These are phyloP conservation scores for Lepidonotus clava DNA, from an alignment of 2,888 invertebrate species.

Conservation along the genomic window DNA sequence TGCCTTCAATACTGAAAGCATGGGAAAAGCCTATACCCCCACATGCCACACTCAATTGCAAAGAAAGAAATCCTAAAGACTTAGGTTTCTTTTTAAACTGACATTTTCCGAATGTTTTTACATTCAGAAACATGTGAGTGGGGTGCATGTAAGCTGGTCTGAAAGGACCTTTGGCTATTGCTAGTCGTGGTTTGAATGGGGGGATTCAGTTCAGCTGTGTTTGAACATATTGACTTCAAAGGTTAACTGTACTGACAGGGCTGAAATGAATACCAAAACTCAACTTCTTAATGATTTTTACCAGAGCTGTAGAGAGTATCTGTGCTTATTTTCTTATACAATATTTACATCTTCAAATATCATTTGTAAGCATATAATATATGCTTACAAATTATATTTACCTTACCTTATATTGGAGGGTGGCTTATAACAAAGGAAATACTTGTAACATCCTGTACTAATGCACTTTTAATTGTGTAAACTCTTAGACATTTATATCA, in stretches of 20 bases:
- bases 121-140: background rate
- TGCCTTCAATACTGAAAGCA: background rate
- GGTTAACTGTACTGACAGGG: background rate
- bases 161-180: background rate
- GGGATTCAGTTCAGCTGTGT: background rate
- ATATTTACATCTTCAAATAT: no score
- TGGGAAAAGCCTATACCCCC: background rate
- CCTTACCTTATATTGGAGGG: no score
- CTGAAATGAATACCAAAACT: constrained; percentile 9
- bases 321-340: no score
- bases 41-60: background rate
- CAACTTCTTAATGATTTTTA: no score
- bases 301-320: no score
- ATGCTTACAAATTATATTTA: no score
- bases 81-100: background rate
- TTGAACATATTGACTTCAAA: background rate
- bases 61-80: background rate
- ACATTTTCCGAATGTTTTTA: background rate
- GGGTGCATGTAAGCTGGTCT: no score
- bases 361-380: no score
- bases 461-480: no score
- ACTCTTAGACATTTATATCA: no score
- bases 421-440: no score
- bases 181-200: background rate
- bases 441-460: no score